Evolutionary conservation across 2,113 vertebrate genomes (phyloP).

Genomic region (Nothoprocta perdicaria): DNA sequence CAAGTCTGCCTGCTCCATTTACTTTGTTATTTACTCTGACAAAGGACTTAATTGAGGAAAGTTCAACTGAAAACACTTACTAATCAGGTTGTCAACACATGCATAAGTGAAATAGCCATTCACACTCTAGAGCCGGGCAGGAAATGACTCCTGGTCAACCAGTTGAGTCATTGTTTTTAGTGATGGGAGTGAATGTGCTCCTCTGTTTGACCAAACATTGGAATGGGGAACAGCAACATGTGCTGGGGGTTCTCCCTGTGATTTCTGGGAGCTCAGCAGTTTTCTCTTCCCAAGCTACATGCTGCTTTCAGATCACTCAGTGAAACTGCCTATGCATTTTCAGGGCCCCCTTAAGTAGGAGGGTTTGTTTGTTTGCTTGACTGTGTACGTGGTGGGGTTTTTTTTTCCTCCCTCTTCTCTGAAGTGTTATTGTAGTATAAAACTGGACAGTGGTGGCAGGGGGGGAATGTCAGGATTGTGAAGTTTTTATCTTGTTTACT

Average conservation of each 20-base stretch:
- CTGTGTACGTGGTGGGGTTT: no score
- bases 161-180: background rate
- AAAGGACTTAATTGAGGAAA: slow-evolving; percentile 28
- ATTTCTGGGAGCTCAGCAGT: background rate
- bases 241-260: background rate
- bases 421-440: background rate
- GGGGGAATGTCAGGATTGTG: background rate
- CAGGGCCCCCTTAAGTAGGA: background rate
- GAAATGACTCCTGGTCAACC: background rate
- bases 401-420: background rate
- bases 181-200: background rate
- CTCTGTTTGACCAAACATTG: background rate
- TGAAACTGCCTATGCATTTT: background rate
- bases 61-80: slow-evolving; percentile 1
- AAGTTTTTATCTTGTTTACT: background rate
- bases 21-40: slow-evolving; percentile 6
- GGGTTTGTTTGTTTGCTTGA: background rate
- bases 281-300: background rate
- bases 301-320: background rate
- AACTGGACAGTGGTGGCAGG: background rate
- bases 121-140: background rate
- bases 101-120: background rate
- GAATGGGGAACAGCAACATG: background rate
- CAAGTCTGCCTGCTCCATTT: slow-evolving; percentile 25
- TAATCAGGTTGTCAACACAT: background rate